Evolutionary conservation across 1,140 invertebrate species (phyloP), one percentile per base, ranked within the genome.

Genomic region (Ylistrum balloti): DNA sequence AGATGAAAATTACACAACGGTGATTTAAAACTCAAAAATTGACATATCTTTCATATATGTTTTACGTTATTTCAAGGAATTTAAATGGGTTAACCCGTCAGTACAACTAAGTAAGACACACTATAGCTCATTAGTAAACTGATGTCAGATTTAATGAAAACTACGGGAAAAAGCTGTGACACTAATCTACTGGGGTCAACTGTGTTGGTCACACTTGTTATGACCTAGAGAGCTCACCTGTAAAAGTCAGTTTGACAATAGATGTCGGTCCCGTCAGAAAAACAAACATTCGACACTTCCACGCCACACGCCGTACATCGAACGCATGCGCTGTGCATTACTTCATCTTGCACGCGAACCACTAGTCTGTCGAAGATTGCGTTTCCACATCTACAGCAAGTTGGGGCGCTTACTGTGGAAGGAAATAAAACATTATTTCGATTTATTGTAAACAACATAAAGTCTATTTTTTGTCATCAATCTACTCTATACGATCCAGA

Each of bases 271-370:
- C 89, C 86, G 45, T 90, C 74, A 15, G 89, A 56, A 35, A 90
- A 86, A 45, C 89, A 90, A 22, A 33, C 89, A 15, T 90, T 86
- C 28, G 41, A 33, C 20, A 90, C 28, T 85, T 90, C 89, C n/a
- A 35, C 41, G 35, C 87, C 32, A 56, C 89, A 90, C 13, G 38
- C n/a, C 89, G 56, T 87, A 33, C 89, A 90, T 20, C 89, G 89
- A 41, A 90, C 86, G 35, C 89, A 90, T 32, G 89, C 86, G 22
- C 74, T 86, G 86, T 90, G 89, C 89, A 86, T 87, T n/a, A 87
- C 33, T 45, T 90, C 56, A 9, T 87, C 89, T n/a, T 74, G 56
- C 56, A 74, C 56, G 56, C 56, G 56, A 1, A 74, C 56, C 56
- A 74, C 56, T n/a, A 74, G 17, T 74, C 56, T 74, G 56, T 74